These are phyloP conservation scores for Lampris megalopsis DNA, from an alignment of 2,113 vertebrate genomes.

Conservation along the genomic window DNA sequence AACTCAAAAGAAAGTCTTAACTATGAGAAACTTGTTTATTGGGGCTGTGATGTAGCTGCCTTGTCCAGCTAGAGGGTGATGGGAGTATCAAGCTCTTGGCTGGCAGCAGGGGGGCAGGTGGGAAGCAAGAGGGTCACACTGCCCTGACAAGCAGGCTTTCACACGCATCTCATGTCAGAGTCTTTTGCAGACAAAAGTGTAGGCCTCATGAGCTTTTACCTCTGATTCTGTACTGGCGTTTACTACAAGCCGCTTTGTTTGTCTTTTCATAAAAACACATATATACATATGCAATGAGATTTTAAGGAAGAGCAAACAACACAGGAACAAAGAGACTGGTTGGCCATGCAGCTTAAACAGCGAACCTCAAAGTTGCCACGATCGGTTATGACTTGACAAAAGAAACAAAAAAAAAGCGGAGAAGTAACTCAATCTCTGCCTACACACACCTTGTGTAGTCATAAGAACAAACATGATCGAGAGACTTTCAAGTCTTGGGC, in stretches of 20 bases:
- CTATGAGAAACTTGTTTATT: neutral
- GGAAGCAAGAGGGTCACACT: slow-evolving; percentile 59
- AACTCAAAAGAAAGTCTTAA: neutral
- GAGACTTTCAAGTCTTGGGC: slow-evolving; percentile 70
- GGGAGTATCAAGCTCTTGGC: slow-evolving; percentile 43
- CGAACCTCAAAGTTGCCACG: slow-evolving; percentile 72
- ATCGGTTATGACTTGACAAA: slow-evolving; percentile 71
- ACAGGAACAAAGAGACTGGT: slow-evolving; percentile 39
- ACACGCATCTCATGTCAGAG: slow-evolving; percentile 12
- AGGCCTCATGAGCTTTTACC: slow-evolving; percentile 18
- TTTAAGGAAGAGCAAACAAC: slow-evolving; percentile 51
- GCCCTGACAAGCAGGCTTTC: slow-evolving; percentile 57
- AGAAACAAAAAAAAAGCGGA: slow-evolving; percentile 43
- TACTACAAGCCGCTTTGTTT: slow-evolving; percentile 34
- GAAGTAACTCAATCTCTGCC: slow-evolving; percentile 62
- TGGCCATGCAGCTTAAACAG: slow-evolving; percentile 21
- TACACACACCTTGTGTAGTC: slow-evolving; percentile 62
- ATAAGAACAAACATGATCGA: slow-evolving; percentile 67
- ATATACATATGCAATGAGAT: slow-evolving; percentile 13
- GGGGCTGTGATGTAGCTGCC: neutral
- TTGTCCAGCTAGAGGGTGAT: slow-evolving; percentile 28
- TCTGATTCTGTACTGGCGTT: neutral
- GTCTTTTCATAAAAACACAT: neutral
- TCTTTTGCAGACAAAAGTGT: slow-evolving; percentile 7
- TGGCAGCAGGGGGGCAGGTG: slow-evolving; percentile 7